Percentiles rank a stretch among this genome's conserved stretches.
These are phyloP conservation scores for Eretmochelys imbricata DNA, from an alignment of 2,113 vertebrate genomes.

Conservation along the genomic window DNA sequence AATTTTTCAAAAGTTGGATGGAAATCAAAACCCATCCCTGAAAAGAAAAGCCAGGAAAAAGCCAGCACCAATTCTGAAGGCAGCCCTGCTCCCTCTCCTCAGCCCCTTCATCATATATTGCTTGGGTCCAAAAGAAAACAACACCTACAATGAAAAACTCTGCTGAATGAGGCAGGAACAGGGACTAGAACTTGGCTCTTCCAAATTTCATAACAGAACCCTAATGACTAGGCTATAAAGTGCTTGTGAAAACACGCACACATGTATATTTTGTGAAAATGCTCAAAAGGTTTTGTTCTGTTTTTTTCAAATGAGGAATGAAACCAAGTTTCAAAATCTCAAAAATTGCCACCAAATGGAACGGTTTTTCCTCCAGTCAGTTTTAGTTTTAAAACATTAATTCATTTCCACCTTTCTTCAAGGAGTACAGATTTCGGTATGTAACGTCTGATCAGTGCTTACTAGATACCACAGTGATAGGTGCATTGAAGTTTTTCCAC, in stretches of 20 bases:
- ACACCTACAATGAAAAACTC: not conserved
- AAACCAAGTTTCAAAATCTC: too few species aligned
- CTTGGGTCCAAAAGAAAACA: not conserved
- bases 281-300: too few species aligned
- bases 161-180: not conserved
- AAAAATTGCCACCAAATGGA: too few species aligned
- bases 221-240: too few species aligned
- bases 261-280: too few species aligned
- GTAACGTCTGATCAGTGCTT: not conserved
- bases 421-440: not conserved
- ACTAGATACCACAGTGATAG: not conserved
- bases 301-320: too few species aligned
- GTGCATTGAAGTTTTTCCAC: not conserved
- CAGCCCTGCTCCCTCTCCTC: not conserved
- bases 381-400: not conserved
- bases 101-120: too few species aligned
- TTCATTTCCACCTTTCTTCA: not conserved
- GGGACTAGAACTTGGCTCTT: not conserved
- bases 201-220: not conserved
- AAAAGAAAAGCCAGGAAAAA: not conserved
- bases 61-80: not conserved
- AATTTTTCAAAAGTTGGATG: too few species aligned
- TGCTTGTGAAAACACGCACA: too few species aligned
- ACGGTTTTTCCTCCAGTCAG: not conserved
- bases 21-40: not conserved